Base-by-base conservation (phyloP, 1,140 invertebrate genomes). In the Gyrodactylus salaris region DNA sequence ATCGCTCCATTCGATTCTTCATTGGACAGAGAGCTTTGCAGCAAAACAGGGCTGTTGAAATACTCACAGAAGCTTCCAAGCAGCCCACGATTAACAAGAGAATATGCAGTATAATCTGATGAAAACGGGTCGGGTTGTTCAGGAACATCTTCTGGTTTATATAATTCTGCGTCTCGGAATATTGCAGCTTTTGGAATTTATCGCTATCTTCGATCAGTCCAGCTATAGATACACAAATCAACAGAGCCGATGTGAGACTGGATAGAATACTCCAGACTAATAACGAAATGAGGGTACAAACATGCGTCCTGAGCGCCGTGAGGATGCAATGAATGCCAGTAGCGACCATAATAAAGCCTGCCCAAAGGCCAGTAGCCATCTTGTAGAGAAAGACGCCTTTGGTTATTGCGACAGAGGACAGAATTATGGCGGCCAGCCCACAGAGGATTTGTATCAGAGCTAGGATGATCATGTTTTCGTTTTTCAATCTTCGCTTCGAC, bases 311-410 rank as follows among this genome's bases (percentile, higher is more conserved):
- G 25, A 21, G n/a, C 1, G 21, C 25, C 7, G 70, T 71, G 1
- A 25, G 19, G 20, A 71, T 22, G 2, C 70, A 23, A 24, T 24
- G 25, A 25, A 21, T 20, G 25, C 70, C 70, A 25, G 70, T 25
- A 2, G 70, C 70, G 20, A 71, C 19, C 70, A 71, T 71, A 20
- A 71, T 24, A 1, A 25, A 71, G 1, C 70, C 70, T 16, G 70
- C 70, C 70, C 70, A 71, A 21, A 71, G 21, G n/a, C 70, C 70
- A 71, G 70, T 71, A 25, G 21, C 70, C 7, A 71, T 71, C 26
- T 71, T 21, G 26, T 71, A 2, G 20, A 71, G 23, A 1, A 24
- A 25, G 26, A 21, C 23, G 21, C 25, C 70, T 71, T 71, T 71
- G 20, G n/a, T 71, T 1, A 71, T 21, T 25, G 70, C 70, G 1